Percentiles rank a stretch among this genome's conserved stretches.
Conservation (phyloP, 2,888 invertebrate genomes). For the Apamea crenata region DNA sequence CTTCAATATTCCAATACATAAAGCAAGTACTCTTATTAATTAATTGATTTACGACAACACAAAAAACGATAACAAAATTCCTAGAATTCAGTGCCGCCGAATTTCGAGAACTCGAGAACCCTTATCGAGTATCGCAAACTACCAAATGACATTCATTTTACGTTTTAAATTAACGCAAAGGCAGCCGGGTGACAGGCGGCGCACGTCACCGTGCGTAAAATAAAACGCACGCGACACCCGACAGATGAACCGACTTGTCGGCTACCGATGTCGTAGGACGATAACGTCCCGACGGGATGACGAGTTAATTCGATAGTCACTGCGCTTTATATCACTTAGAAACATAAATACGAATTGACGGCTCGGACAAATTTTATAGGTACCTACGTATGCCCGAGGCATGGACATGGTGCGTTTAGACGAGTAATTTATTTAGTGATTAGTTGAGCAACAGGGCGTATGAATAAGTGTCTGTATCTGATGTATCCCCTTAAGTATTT, state of each 20-base stretch:
- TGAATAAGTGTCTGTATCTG: slow-evolving; percentile 30
- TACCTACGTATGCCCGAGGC: slow-evolving; percentile 55
- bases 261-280: slow-evolving; percentile 82
- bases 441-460: slow-evolving; percentile 52
- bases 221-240: slow-evolving; percentile 75
- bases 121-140: slow-evolving; percentile 54
- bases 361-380: slow-evolving; percentile 72
- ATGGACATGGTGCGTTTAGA: slow-evolving; percentile 49
- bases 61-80: slow-evolving; percentile 49
- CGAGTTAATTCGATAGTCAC: slow-evolving; percentile 85
- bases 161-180: slow-evolving; percentile 62
- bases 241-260: slow-evolving; percentile 75
- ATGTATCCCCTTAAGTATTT: slow-evolving; percentile 13
- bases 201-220: slow-evolving; percentile 74
- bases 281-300: slow-evolving; percentile 82
- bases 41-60: slow-evolving; percentile 43
- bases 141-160: slow-evolving; percentile 59
- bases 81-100: slow-evolving; percentile 38
- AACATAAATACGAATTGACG: slow-evolving; percentile 79
- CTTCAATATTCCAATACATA: slow-evolving; percentile 17
- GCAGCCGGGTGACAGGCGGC: slow-evolving; percentile 62
- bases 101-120: slow-evolving; percentile 36
- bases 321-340: slow-evolving; percentile 78
- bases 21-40: slow-evolving; percentile 14
- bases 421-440: slow-evolving; percentile 59